phyloP scores from a whole-genome alignment of 2,113 vertebrate species.

The Oceanites oceanicus region DNA sequence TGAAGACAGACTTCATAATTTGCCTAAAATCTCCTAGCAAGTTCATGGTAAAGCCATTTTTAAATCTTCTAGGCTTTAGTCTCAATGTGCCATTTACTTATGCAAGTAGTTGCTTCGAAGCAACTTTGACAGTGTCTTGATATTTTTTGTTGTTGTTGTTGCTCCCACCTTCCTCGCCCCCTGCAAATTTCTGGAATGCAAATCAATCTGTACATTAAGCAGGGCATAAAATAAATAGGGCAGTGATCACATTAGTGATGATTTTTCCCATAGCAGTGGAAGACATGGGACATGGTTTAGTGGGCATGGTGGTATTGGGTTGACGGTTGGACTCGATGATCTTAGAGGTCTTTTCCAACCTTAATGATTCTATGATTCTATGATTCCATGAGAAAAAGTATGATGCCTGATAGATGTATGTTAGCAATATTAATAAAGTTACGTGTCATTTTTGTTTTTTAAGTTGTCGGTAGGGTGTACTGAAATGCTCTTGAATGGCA shows the following conservation, averaged over 20 bases:
- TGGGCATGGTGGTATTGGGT: too few relatives aligned
- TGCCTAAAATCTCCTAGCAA: not conserved
- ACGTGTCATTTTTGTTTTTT: not conserved
- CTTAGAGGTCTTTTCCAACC: too few relatives aligned
- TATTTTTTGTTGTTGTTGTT: not conserved
- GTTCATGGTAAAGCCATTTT: not conserved
- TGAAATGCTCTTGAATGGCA: not conserved
- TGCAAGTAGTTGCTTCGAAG: not conserved
- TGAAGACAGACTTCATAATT: not conserved
- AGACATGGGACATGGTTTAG: not conserved
- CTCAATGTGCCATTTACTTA: not conserved
- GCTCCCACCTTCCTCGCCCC: rapidly evolving
- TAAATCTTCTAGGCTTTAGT: not conserved
- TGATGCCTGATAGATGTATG: not conserved
- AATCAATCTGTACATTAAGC: not conserved
- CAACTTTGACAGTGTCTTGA: not conserved
- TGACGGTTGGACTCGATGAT: too few relatives aligned
- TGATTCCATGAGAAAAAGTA: not conserved
- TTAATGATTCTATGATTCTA: too few relatives aligned
- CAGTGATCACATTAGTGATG: not conserved
- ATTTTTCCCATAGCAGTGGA: not conserved
- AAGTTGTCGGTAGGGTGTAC: not conserved
- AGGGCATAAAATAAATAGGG: not conserved
- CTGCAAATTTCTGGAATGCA: not conserved
- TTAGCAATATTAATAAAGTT: not conserved